Conservation (phyloP, 2,888 invertebrate genomes). For the Apantesis nais region DNA sequence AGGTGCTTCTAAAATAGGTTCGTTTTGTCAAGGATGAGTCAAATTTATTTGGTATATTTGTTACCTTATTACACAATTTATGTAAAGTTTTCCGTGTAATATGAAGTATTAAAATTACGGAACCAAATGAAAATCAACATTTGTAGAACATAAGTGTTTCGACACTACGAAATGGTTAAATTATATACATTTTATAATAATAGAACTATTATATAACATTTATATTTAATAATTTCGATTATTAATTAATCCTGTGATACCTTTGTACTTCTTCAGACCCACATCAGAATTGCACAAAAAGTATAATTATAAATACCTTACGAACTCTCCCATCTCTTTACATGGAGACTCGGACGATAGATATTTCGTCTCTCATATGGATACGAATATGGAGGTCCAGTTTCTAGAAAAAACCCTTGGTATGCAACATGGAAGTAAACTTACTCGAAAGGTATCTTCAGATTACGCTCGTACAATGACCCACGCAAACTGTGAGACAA, state of each 20-base stretch:
- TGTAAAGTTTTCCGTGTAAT: neutral
- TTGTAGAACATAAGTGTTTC: no score
- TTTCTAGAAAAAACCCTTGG: neutral
- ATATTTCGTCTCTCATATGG: neutral
- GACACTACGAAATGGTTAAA: no score
- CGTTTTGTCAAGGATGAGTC: neutral
- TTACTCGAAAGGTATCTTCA: conserved; percentile 17
- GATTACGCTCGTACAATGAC: conserved; percentile 16
- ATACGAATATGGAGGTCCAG: neutral
- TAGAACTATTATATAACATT: no score
- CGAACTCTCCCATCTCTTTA: neutral
- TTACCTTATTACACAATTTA: neutral
- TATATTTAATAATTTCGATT: no score
- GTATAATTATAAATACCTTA: neutral
- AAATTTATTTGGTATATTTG: neutral
- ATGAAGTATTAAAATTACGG: no score
- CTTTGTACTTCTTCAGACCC: neutral
- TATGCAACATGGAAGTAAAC: conserved; percentile 14
- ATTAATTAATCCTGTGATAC: neutral
- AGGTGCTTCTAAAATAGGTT: neutral
- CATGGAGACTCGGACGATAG: neutral
- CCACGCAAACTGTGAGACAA: neutral
- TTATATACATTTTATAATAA: no score
- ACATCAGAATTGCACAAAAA: neutral
- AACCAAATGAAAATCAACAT: no score